Evolutionary conservation across 2,113 vertebrate genomes (phyloP), one percentile per base, ranked within the genome.

Genomic region (Gymnorhina tibicen): DNA sequence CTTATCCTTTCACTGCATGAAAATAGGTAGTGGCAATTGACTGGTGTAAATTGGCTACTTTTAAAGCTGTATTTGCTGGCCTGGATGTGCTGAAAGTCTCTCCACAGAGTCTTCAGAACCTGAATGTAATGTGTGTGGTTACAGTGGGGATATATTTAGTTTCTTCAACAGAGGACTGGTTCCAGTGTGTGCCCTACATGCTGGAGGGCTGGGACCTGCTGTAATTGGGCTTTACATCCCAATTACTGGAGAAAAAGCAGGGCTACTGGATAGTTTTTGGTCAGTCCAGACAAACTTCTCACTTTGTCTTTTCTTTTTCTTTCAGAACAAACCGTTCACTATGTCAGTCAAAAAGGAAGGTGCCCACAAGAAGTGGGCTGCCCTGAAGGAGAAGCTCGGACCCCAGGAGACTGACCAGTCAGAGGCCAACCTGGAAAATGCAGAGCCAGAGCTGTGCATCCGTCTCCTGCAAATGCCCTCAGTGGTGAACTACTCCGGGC

Each of bases 361-460:
- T 2, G 96, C 97, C 4, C 99, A 99, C 89, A 99, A 98, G 93
- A 99, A 99, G 94, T 99, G 99, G 99, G 98, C 98, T 1, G 98
- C 98, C 0, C 97, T 99, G 66, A 98, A 99, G 86, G 98, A 98
- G 93, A 99, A 98, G 78, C 98, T 99, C 0, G 98, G 99, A 47
- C 98, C 99, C 5, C 99, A 98, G 97, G 99, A 99, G 73, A 96
- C 98, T 0, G 99, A 99, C 84, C 98, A 98, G 90, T 98, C 98
- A 0, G 99, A 99, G 89, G 99, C 99, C 95, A 99, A 99, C 97
- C 97, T 99, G 95, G 99, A 99, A 96, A 99, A 98, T 4, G 99
- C 99, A 0, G 99, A 99, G 55, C 98, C 99, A 0, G 99, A 99
- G 97, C 98, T 99, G n/a, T 99, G 99, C 97, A 99, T 99, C 96